These are phyloP conservation scores for Scaptodrosophila lebanonensis DNA, from an alignment of 1,140 invertebrate species.

Conservation along the genomic window DNA sequence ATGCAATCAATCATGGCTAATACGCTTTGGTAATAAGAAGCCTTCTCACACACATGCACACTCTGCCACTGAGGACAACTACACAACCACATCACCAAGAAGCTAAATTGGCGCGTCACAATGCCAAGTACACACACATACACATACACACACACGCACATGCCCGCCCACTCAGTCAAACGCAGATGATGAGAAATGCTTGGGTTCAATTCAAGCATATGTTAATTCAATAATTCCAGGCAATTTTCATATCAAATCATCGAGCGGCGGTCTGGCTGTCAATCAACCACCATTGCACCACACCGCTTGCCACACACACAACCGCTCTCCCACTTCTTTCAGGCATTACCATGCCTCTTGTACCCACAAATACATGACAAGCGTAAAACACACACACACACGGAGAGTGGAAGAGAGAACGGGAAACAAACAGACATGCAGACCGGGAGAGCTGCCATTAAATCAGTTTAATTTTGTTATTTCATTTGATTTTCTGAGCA, in stretches of 20 bases:
- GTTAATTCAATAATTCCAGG: slow-evolving; percentile 76
- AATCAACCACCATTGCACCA: slow-evolving; percentile 50
- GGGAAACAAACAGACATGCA: slow-evolving; percentile 14
- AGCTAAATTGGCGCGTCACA: not conserved
- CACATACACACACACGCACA: slow-evolving; percentile 9
- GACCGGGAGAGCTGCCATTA: slow-evolving; percentile 40
- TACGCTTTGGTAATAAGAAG: slow-evolving; percentile 74
- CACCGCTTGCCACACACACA: slow-evolving; percentile 6
- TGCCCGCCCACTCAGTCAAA: not conserved
- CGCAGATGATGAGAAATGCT: slow-evolving; percentile 38
- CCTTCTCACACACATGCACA: slow-evolving; percentile 39
- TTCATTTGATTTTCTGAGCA: slow-evolving; percentile 65
- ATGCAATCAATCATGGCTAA: slow-evolving; percentile 74
- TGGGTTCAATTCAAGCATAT: slow-evolving; percentile 68
- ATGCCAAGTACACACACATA: not conserved
- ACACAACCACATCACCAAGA: not conserved
- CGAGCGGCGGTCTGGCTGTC: slow-evolving; percentile 40
- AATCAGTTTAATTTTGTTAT: slow-evolving; percentile 70
- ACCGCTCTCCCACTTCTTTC: slow-evolving; percentile 16
- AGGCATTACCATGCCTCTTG: slow-evolving; percentile 60
- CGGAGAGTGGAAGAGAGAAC: not conserved
- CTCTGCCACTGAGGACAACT: not conserved
- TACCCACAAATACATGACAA: slow-evolving; percentile 47
- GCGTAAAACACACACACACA: slow-evolving; percentile 6
- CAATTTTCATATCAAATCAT: slow-evolving; percentile 75